phyloP scores from a whole-genome alignment of 2,113 vertebrate genomes.

The Pipra filicauda region DNA sequence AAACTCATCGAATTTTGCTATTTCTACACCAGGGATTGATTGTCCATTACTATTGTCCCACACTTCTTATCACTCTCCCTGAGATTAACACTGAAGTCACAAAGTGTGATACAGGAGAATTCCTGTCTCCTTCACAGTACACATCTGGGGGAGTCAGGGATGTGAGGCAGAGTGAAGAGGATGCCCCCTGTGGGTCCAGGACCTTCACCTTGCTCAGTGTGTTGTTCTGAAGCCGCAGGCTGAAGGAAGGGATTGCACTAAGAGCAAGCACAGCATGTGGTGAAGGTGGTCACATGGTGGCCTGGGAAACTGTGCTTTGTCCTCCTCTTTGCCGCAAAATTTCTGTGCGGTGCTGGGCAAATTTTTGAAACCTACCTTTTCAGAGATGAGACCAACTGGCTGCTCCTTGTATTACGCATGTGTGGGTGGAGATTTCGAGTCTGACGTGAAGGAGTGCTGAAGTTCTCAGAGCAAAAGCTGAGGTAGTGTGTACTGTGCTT shows the following conservation, averaged over 20 bases:
- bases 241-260: not conserved
- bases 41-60: not conserved
- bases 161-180: not conserved
- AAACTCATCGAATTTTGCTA: not conserved
- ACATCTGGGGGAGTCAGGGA: not conserved
- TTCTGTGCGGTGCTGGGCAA: slow-evolving; percentile 20
- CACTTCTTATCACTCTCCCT: not conserved
- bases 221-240: not conserved
- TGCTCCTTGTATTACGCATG: not conserved
- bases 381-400: not conserved
- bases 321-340: not conserved
- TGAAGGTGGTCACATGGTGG: not conserved
- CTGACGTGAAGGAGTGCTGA: not conserved
- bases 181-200: not conserved
- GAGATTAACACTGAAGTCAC: not conserved
- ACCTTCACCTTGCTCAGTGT: not conserved
- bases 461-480: slow-evolving; percentile 43
- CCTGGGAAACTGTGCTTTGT: not conserved
- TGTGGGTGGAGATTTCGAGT: not conserved
- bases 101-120: not conserved
- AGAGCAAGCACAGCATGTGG: not conserved
- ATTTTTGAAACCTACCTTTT: slow-evolving; percentile 17
- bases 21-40: not conserved
- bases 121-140: not conserved
- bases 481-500: not conserved